A percentile compares a stretch with the other conserved stretches of the same genome.
Conservation (phyloP, 64 coral and sea anemone genomes). For the Porites australiensis region DNA sequence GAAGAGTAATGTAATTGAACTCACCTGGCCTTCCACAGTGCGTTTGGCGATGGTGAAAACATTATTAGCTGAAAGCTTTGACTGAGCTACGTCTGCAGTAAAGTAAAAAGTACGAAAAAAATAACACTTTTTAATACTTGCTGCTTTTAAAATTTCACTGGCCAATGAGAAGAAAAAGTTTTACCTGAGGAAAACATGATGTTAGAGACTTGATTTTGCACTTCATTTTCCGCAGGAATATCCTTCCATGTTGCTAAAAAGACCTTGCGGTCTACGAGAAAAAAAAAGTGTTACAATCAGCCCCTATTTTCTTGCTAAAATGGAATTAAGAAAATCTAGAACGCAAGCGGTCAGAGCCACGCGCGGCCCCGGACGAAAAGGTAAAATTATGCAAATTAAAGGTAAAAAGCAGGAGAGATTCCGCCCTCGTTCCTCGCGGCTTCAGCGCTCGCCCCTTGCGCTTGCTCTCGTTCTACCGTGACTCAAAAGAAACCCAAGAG, state of each 20-base stretch:
- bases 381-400: too few relatives aligned
- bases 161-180: not conserved
- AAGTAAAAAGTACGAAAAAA: not conserved
- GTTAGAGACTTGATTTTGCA: conserved; percentile 78
- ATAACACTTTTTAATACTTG: not conserved
- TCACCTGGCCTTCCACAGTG: conserved; percentile 93
- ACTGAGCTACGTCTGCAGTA: conserved; percentile 81
- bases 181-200: conserved; percentile 76
- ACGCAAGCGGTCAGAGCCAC: too few relatives aligned
- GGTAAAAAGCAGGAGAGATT: too few relatives aligned
- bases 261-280: conserved; percentile 91
- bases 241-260: conserved; percentile 98
- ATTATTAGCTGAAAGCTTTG: conserved; percentile 85
- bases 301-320: too few relatives aligned
- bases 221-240: conserved; percentile 86
- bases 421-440: too few relatives aligned
- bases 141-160: not conserved
- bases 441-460: too few relatives aligned
- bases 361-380: too few relatives aligned
- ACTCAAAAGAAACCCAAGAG: not conserved
- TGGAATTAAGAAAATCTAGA: too few relatives aligned
- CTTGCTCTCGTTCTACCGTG: not conserved
- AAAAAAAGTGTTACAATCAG: not conserved
- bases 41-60: conserved; percentile 95
- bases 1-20: not conserved